Evolutionary conservation across 1,140 invertebrate genomes (phyloP), one percentile per base, ranked within the genome.

Genomic region (Heterodera schachtii): DNA sequence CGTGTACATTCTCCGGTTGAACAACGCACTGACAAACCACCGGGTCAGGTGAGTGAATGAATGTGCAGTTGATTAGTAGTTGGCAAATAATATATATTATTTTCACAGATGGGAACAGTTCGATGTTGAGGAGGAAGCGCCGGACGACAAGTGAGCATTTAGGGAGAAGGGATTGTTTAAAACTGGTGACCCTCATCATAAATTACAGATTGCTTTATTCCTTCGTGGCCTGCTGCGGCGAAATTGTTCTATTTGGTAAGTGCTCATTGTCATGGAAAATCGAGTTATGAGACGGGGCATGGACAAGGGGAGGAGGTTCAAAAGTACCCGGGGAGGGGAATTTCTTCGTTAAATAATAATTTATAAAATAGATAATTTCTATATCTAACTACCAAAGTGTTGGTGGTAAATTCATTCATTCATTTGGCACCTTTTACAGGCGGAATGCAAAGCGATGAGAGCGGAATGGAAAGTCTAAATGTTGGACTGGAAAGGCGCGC

Each of bases 241-340:
- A 98, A 92, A 90, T 98, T 19, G 94, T 98, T 73, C 94, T 98
- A 91, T 98, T 98, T 92, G 96, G 77, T 78, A 78, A 95, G 19
- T 96, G 96, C 76, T 31, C 31, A 31, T 31, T 31, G 31, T 0
- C 31, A 31, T 31, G 31, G 94, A 97, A n/a, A n/a, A n/a, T n/a
- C n/a, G n/a, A n/a, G n/a, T n/a, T n/a, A n/a, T n/a, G n/a, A n/a
- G n/a, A n/a, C n/a, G n/a, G n/a, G n/a, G n/a, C 31, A 31, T 31
- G 31, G 94, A 97, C 79, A 93, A 57, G 31, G 57, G 11, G 16
- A 49, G 1, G 31, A 31, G 31, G 31, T 31, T 31, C 31, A 31
- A 31, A 71, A 57, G 73, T 73, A 43, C 13, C 73, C n/a, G 46
- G 31, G 31, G 31, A 66, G 16, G 73, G 73, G n/a, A 21, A 52